A percentile compares a stretch with the other conserved stretches of the same genome.
phyloP scores from a whole-genome alignment of 2,888 invertebrate species.

The Toxonevra muliebris region DNA sequence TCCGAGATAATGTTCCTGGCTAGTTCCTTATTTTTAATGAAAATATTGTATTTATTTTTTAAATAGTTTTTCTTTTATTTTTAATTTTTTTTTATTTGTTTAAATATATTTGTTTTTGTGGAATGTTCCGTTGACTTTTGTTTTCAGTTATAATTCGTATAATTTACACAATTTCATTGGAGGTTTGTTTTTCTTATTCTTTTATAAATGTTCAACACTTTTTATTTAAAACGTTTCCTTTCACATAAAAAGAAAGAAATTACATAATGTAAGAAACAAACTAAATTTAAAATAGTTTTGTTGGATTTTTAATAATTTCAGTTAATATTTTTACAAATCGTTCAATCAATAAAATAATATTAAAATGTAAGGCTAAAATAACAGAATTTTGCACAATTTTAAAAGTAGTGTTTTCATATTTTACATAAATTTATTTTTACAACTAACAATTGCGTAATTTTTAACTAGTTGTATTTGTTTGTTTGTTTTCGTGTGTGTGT shows the following conservation, averaged over 20 bases:
- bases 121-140: constrained; percentile 46
- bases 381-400: constrained; percentile 2
- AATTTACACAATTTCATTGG: constrained; percentile 57
- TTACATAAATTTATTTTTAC: not conserved
- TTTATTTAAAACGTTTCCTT: constrained; percentile 18
- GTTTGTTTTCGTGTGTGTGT: constrained; percentile 20
- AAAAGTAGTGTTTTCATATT: not conserved
- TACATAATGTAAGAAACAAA: constrained; percentile 26
- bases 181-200: constrained; percentile 49
- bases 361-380: constrained; percentile 1
- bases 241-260: constrained; percentile 27
- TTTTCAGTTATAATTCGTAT: constrained; percentile 38
- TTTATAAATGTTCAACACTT: constrained; percentile 38
- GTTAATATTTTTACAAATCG: too few relatives aligned
- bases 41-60: constrained; percentile 37
- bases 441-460: not conserved
- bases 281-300: not conserved
- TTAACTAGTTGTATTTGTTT: constrained; percentile 11
- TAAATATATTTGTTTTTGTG: constrained; percentile 45
- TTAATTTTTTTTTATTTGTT: constrained; percentile 48
- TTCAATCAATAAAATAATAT: too few relatives aligned
- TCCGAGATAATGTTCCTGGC: too few relatives aligned
- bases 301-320: not conserved
- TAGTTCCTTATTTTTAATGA: too few relatives aligned
- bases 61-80: constrained; percentile 38